Base-by-base conservation (phyloP, 1,140 invertebrate species). In the Polypedilum vanderplanki region DNA sequence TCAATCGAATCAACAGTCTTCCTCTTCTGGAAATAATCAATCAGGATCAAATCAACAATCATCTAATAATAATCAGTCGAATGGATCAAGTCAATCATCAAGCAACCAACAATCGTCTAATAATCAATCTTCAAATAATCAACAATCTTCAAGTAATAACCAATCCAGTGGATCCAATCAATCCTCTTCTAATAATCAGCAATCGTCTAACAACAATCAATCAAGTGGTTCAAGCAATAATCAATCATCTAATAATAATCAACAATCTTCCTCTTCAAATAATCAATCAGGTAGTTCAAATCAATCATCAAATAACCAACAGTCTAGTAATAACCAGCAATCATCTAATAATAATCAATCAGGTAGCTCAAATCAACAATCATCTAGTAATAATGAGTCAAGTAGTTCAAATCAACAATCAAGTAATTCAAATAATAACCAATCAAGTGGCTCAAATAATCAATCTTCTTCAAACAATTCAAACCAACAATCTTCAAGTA, bases 61-160 rank as follows among this genome's bases (percentile, higher is more conserved):
- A 10, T 76, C 75, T 74, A 65, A 18, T 67, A 67, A 8, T n/a
- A 67, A 67, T 9, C 22, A 64, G 65, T 22, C 41, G 24, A 76
- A 5, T 33, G 24, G 24, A 3, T 33, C 24, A 73, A 73, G 8
- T 75, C 77, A 78, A 74, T 18, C 40, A 10, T 67, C 17, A 20
- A 20, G 10, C 9, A 46, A 7, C 41, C 15, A 73, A 73, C 20
- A 73, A 20, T 22, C 73, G 3, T 46, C 24, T 3, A 33, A 33
- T 33, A 33, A 33, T 33, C 74, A 77, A 15, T 77, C 77, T 10
- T 77, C 78, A 5, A 67, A 67, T n/a, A 67, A 77, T 79, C 0
- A 79, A 15, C 10, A n/a, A 17, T 67, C 65, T n/a, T 67, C 65
- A 18, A 67, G 18, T 67, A 67, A n/a, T n/a, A 67, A 67, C 8